Evolutionary conservation across 2,797 vertebrate genomes (phyloP).

Genomic region (Anniella stebbinsi): DNA sequence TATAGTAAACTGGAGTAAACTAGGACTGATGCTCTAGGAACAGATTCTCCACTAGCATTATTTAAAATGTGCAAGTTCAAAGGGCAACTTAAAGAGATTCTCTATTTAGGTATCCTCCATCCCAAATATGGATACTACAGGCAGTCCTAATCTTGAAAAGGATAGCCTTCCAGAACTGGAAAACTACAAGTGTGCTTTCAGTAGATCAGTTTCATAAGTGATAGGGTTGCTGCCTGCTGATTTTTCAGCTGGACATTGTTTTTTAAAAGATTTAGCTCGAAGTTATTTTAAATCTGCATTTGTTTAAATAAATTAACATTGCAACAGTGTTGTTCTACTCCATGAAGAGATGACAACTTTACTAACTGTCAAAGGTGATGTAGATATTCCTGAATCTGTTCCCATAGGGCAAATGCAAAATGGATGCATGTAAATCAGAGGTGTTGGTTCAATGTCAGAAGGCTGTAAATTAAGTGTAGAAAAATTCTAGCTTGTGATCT

Average conservation of each 20-base stretch:
- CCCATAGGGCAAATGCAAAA: not conserved
- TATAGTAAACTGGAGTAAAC: not conserved
- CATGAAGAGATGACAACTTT: not conserved
- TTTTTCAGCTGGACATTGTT: not conserved
- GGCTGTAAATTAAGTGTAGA: not conserved
- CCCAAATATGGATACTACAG: not conserved
- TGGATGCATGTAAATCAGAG: not conserved
- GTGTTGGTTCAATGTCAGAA: slow-evolving; percentile 1
- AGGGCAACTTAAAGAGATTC: not conserved
- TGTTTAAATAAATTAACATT: slow-evolving; percentile 4
- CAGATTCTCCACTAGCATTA: not conserved
- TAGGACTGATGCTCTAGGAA: not conserved
- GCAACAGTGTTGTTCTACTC: not conserved
- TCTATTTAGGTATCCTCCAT: not conserved
- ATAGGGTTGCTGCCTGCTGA: not conserved
- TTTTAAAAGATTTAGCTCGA: not conserved
- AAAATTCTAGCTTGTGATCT: not conserved
- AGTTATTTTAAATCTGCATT: not conserved
- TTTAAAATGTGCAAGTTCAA: not conserved
- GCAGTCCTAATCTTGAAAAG: not conserved
- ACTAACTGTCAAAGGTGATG: slow-evolving; percentile 4
- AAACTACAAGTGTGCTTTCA: not conserved
- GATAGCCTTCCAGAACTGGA: not conserved
- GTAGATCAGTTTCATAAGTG: not conserved
- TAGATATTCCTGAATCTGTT: not conserved